phyloP scores from a whole-genome alignment of 2,888 invertebrate genomes.

The Eupeodes luniger region DNA sequence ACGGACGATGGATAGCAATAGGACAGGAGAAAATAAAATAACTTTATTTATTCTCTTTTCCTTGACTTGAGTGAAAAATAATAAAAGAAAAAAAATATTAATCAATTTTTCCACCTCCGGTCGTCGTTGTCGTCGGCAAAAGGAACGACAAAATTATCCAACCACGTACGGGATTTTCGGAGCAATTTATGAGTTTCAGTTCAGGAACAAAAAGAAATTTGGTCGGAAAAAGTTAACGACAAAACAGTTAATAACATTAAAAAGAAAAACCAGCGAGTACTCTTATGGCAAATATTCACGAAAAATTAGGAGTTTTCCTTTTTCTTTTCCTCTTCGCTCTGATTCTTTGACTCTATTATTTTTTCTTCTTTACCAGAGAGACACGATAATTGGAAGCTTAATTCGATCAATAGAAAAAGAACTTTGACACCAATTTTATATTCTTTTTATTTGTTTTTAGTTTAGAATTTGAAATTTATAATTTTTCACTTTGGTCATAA shows the following conservation, averaged over 20 bases:
- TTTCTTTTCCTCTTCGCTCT: not conserved
- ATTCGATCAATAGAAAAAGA: constrained; percentile 3
- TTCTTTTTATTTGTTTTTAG: not conserved
- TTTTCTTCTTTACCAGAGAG: too few relatives aligned
- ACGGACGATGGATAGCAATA: not conserved
- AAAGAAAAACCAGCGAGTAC: not conserved
- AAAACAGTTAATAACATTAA: not conserved
- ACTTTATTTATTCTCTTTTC: constrained; percentile 66
- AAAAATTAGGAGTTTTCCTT: not conserved
- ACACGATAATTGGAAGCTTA: not conserved
- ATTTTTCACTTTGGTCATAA: constrained; percentile 41
- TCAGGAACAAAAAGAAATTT: constrained; percentile 12
- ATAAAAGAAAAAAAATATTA: constrained; percentile 53
- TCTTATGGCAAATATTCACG: constrained; percentile 6
- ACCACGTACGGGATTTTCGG: constrained; percentile 53
- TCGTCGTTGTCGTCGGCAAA: constrained; percentile 44
- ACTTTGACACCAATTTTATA: constrained; percentile 19
- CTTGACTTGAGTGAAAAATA: constrained; percentile 24
- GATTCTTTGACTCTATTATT: too few relatives aligned
- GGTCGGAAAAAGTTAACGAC: not conserved
- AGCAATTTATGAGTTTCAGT: constrained; percentile 46
- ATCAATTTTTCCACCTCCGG: constrained; percentile 74
- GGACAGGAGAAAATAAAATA: constrained; percentile 26
- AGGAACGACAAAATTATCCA: constrained; percentile 65
- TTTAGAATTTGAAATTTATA: not conserved